Evolutionary conservation across 2,797 vertebrate genomes (phyloP), one percentile per base, ranked within the genome.

Genomic region (Melanotaenia pygmaea): DNA sequence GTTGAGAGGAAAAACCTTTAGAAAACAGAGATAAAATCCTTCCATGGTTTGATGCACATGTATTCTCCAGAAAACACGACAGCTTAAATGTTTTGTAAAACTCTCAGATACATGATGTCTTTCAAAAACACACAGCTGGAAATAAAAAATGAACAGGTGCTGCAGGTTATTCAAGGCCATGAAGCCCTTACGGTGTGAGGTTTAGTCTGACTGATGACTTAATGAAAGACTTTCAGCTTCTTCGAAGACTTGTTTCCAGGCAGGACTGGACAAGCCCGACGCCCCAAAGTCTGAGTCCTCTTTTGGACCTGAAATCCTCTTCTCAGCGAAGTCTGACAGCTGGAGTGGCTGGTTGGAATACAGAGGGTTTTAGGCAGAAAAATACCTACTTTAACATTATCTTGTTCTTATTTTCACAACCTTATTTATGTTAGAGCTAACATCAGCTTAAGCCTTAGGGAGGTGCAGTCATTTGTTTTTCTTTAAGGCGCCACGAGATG

Each of bases 171-270:
- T 74, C 12, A 13, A 80, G 70, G 64, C 9, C 59, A 61, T 14
- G 62, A 30, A 59, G 70, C 64, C 37, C 24, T 81, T 2, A 71
- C 69, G 70, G 70, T 38, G 16, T 61, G 35, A 26, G 54, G 67
- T 78, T 83, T 56, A 81, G 28, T 1, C 12, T 84, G 88, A 88
- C 61, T 82, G 77, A 86, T 80, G 75, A 74, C 72, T 56, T 85
- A 77, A 89, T 86, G 78, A 87, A 62, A 81, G 70, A 77, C 70
- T 59, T 53, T 13, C 20, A 70, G 64, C 68, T 78, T 85, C 78
- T 62, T 3, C 43, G 40, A 54, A 70, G 68, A 70, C 53, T 76
- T 61, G 22, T 74, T 70, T 76, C 47, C 0, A 20, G 76, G 70
- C 71, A 61, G 38, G 79, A 78, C 72, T 50, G 18, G 82, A 37